Evolutionary conservation across 1,140 invertebrate genomes (phyloP).

Genomic region (Belonocnema kinseyi): DNA sequence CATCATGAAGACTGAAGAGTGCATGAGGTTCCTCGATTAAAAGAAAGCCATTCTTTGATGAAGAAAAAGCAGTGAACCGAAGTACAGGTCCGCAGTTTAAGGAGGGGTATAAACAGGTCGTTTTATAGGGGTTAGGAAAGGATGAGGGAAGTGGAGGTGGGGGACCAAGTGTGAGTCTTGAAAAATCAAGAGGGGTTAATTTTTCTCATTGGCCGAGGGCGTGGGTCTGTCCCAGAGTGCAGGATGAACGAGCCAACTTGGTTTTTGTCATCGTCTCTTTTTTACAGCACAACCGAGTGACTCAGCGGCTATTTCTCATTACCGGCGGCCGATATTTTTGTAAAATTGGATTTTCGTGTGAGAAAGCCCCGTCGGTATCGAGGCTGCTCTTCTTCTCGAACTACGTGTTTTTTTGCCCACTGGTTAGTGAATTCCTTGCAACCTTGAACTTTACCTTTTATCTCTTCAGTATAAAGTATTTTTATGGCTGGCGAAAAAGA

Average conservation of each 20-base stretch:
- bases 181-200: conserved; percentile 40
- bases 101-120: too few species aligned
- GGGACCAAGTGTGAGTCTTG: neutral
- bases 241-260: conserved; percentile 37
- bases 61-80: too few species aligned
- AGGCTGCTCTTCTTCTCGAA: neutral
- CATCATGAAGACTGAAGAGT: too few species aligned
- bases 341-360: conserved; percentile 65
- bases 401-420: too few species aligned
- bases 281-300: conserved; percentile 51
- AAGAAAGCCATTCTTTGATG: too few species aligned
- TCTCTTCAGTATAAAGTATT: too few species aligned
- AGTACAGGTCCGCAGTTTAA: too few species aligned
- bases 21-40: too few species aligned
- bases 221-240: conserved; percentile 35
- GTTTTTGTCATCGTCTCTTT: conserved; percentile 50
- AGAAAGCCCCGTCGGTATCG: conserved; percentile 42
- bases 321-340: conserved; percentile 61
- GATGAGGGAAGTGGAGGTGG: neutral
- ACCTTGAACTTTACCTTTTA: too few species aligned
- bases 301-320: conserved; percentile 61
- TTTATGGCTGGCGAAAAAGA: too few species aligned
- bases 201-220: conserved; percentile 50
- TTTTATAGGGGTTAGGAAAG: too few species aligned
- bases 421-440: too few species aligned